Evolutionary conservation across 2,113 vertebrate species (phyloP).

Genomic region (Ceyx cyanopectus): DNA sequence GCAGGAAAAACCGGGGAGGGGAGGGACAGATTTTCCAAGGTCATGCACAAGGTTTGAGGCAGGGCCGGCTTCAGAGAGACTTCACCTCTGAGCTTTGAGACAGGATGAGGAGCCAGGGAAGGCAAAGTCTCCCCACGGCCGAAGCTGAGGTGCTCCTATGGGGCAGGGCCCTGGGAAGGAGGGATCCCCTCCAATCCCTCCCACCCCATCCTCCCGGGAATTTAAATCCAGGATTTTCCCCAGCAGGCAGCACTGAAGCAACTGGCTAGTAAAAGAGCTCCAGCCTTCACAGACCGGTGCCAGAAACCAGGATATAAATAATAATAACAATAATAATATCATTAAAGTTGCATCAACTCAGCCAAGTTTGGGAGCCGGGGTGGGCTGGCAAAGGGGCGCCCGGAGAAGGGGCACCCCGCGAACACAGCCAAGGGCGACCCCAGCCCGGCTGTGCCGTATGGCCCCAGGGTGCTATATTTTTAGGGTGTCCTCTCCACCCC

Average conservation of each 20-base stretch:
- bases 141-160: neutral
- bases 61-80: neutral
- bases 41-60: conserved; percentile 41
- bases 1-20: neutral
- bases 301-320: neutral
- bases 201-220: conserved; percentile 45
- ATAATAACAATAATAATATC: neutral
- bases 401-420: too few relatives aligned
- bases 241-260: neutral
- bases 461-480: neutral
- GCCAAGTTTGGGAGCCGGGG: neutral
- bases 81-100: rapidly evolving
- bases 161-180: conserved; percentile 3
- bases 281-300: neutral
- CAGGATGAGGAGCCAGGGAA: neutral
- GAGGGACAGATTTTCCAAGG: conserved; percentile 43
- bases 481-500: neutral
- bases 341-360: neutral
- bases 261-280: neutral
- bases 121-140: neutral
- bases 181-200: conserved; percentile 34
- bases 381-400: neutral
- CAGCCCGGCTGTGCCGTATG: neutral
- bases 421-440: neutral
- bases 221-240: conserved; percentile 5